Base-by-base conservation (phyloP, 2,797 vertebrate species). In the Loris lydekkerianus region DNA sequence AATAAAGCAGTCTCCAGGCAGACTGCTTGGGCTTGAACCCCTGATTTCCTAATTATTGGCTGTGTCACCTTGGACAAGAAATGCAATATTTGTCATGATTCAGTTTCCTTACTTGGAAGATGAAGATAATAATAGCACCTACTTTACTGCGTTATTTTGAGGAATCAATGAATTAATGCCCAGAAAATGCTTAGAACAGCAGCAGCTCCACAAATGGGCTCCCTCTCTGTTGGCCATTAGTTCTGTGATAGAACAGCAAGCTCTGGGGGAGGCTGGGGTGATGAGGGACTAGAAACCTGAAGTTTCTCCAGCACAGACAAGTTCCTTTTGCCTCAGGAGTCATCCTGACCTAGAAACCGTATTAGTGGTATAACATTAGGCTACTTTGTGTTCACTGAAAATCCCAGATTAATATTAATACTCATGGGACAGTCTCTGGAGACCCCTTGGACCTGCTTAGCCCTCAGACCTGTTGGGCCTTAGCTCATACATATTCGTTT, bases 301-400 rank as follows among this genome's bases (percentile, higher is more conserved):
- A 95, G 77, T 80, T 85, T 97, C 70, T 72, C 76, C n/a, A 65
- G 76, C 65, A 46, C 75, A 75, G 88, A 97, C 80, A 94, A 85
- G 70, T 91, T 95, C 70, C 84, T 91, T 92, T 97, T 80, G 92
- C 96, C 94, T 97, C 91, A 82, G 94, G 97, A 96, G 65, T 93
- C 95, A 92, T 92, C 77, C 77, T 97, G 97, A 97, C 94, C 97
- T 84, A 98, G 96, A 98, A 97, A 97, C 86, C 87, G 83, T 77
- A n/a, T 95, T 85, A 61, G 70, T 92, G 72, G 70, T 94, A 18
- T 70, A 73, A 90, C 87, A 80, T 77, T 82, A 77, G 96, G 63
- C 89, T 89, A 84, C 53, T 95, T 63, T 89, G 72, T 91, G 73
- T 93, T 96, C 86, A 43, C 60, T 92, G 89, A 96, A 96, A 97